phyloP scores from a whole-genome alignment of 2,113 vertebrate genomes.

The Bambusicola thoracicus region DNA sequence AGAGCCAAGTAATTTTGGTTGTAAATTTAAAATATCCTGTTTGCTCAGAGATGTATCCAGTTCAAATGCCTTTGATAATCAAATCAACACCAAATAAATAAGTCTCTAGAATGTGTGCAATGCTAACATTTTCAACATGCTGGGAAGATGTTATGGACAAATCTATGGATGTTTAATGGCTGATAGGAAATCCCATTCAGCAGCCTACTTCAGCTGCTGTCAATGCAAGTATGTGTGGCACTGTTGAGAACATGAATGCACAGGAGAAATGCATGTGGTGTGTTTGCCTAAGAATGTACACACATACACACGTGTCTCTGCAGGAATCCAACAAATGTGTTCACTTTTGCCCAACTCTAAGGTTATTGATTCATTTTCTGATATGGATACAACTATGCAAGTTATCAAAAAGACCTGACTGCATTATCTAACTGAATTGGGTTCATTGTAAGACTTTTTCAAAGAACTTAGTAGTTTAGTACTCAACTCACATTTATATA shows the following conservation, averaged over 20 bases:
- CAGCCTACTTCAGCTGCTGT: background rate
- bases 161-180: background rate
- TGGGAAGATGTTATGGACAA: background rate
- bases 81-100: background rate
- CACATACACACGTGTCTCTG: background rate
- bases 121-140: background rate
- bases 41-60: background rate
- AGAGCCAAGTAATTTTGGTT: background rate
- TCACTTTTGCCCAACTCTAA: background rate
- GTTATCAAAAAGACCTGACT: background rate
- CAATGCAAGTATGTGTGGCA: background rate
- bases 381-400: background rate
- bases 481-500: background rate
- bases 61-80: background rate
- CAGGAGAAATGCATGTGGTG: background rate
- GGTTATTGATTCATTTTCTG: background rate
- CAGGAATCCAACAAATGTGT: background rate
- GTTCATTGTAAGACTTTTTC: background rate
- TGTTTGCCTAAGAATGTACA: background rate
- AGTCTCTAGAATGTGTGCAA: background rate
- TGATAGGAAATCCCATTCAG: background rate
- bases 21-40: background rate
- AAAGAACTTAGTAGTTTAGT: background rate
- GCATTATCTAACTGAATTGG: background rate
- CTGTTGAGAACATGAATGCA: background rate